Evolutionary conservation across 2,888 invertebrate genomes (phyloP), one percentile per base, ranked within the genome.

Genomic region (Atrina japonica): DNA sequence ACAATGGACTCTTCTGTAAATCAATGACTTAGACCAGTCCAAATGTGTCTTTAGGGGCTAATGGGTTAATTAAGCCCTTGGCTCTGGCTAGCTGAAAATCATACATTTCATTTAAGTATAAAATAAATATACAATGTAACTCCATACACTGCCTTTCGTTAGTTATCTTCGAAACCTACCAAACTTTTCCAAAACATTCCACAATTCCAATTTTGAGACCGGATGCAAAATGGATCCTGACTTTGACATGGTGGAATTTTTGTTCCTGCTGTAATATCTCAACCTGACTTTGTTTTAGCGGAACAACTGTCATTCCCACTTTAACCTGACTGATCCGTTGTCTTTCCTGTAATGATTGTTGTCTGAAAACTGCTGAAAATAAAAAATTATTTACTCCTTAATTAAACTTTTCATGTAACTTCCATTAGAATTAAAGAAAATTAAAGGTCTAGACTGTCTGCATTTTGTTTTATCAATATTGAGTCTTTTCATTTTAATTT

Each of bases 231-330:
- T 63, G 29, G 27, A 72, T 67, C 27, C 56, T 63, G 23, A 72
- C 21, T 16, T 59, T 47, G 5, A 72, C 52, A 25, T 58, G 63
- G 41, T 61, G 71, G 16, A 56, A 41, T 14, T 55, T 41, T 52
- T 72, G 71, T 91, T 96, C 96, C 50, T 94, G 93, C 53, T 94
- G 92, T 45, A 97, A 90, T 72, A 94, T 93, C 75, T 88, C 88
- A 21, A 87, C 86, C 75, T 89, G 88, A 29, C 81, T 86, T 71
- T 84, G 81, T 70, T 88, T 88, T 11, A 89, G 77, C 11, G 85
- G 84, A 59, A 83, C 76, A 27, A 84, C 84, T 7, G 78, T 77
- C 14, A 83, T 69, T 25, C 77, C 74, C 27, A 69, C 64, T 29
- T 58, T 40, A 0, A 60, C 30, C 23, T 63, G 56, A 16, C 49